A percentile compares a stretch with the other conserved stretches of the same genome.
Evolutionary conservation across 2,113 vertebrate genomes (phyloP).

Genomic region (Fukomys damarensis): DNA sequence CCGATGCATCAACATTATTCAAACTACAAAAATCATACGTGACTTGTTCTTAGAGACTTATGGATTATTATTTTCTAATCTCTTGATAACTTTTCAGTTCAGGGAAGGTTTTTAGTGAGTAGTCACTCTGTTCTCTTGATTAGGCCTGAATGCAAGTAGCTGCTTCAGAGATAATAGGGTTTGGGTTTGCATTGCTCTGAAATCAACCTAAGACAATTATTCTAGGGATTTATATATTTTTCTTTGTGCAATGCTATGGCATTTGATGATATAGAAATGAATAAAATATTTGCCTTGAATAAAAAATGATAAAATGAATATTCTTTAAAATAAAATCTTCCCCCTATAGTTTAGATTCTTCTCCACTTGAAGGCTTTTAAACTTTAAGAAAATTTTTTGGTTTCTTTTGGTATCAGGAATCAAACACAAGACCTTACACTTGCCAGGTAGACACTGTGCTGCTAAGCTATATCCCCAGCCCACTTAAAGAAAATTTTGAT

Average conservation of each 20-base stretch:
- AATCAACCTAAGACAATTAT: background rate
- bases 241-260: background rate
- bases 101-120: background rate
- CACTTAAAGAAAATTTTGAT: background rate
- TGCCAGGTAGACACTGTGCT: too few relatives aligned
- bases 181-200: background rate
- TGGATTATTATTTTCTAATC: conserved; percentile 43
- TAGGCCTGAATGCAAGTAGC: background rate
- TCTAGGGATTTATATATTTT: background rate
- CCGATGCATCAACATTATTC: background rate
- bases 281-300: background rate
- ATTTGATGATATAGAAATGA: background rate
- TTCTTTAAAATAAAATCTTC: conserved; percentile 1
- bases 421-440: too few relatives aligned
- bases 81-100: conserved; percentile 22
- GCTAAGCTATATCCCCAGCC: too few relatives aligned
- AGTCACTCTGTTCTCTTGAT: background rate
- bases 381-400: conserved; percentile 46
- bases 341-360: background rate
- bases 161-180: background rate
- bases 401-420: too few relatives aligned
- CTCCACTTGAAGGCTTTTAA: conserved; percentile 18
- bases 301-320: background rate
- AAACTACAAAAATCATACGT: background rate
- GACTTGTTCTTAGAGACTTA: conserved; percentile 16